Percentiles rank a stretch among this genome's conserved stretches.
Evolutionary conservation across 2,797 vertebrate species (phyloP).

Genomic region (Bradypodion pumilum): DNA sequence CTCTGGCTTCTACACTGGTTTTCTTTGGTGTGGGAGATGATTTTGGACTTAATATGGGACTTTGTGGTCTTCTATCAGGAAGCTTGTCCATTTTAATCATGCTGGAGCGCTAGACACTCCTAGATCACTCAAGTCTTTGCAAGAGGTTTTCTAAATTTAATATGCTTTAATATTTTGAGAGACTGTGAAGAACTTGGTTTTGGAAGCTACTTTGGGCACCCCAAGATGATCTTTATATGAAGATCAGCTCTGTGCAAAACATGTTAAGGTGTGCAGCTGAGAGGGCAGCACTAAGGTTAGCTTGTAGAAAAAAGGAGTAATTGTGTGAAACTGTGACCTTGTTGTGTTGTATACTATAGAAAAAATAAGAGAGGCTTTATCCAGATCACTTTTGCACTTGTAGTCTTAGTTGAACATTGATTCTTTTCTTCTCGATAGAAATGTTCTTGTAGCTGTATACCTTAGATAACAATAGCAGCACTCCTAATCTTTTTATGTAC

Average conservation of each 20-base stretch:
- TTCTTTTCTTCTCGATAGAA: not conserved
- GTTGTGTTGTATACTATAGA: not conserved
- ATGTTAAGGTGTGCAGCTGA: no score
- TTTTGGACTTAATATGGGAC: not conserved
- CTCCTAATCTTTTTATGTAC: slow-evolving; percentile 20
- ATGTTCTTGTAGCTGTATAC: slow-evolving; percentile 34
- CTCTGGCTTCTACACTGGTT: not conserved
- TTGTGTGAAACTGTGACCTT: not conserved
- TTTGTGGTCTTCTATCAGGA: not conserved
- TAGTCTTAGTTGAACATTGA: slow-evolving; percentile 46
- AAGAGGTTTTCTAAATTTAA: not conserved
- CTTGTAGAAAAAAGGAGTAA: not conserved
- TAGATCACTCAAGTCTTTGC: not conserved
- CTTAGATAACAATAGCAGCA: not conserved
- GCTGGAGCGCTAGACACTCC: not conserved
- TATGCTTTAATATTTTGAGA: not conserved
- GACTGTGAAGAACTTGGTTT: not conserved
- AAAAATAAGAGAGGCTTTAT: not conserved
- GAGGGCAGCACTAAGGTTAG: not conserved
- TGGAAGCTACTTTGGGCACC: not conserved
- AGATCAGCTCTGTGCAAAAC: no score
- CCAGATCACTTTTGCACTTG: slow-evolving; percentile 42
- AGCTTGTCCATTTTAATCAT: not conserved
- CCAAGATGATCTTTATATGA: not conserved
- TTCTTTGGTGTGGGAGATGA: not conserved